Base-by-base conservation (phyloP, 2,797 vertebrate species). In the Chelonia mydas region DNA sequence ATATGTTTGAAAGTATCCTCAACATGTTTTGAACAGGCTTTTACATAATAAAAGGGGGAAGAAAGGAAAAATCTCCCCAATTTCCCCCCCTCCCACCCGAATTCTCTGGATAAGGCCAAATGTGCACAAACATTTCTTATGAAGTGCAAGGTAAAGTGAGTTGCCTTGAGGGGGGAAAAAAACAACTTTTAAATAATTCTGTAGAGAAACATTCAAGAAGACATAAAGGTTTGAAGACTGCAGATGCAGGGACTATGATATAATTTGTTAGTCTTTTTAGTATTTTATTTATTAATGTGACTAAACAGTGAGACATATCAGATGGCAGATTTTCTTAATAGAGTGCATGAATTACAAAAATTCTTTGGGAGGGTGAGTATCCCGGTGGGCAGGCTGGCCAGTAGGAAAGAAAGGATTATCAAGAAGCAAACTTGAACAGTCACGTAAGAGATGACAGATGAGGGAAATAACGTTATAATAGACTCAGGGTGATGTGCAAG, bases 371-470 rank as follows among this genome's bases (percentile, higher is more conserved):
- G 87, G 57, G 55, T 53, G 74, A 81, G n/a, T 45, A 50, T 33
- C 31, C 47, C 59, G 81, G 76, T 15, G 0, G 0, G 81, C 21
- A 87, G 84, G 74, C 79, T 81, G 59, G 31, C 25, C 2, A 6
- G 31, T 9, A 31, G 0, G 5, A 1, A 31, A 59, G 37, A 80
- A 65, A 86, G n/a, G 92, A 59, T 45, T 79, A 65, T 31, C 86
- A 80, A 49, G n/a, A 90, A 92, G 91, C 5, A 86, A 59, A 45
- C 51, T 27, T 74, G 57, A 54, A 28, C 1, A 12, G 37, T 45
- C 5, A 0, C 1, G 0, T 13, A 47, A 74, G 23, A 12, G 37
- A 6, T n/a, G 80, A 74, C 49, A 33, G 0, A 1, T 3, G 50
- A 93, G 33, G 19, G 82, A 65, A 88, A 17, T 33, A 37, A 86